Evolutionary conservation across 2,888 invertebrate genomes (phyloP).

Genomic region (Argyra leucocephala): DNA sequence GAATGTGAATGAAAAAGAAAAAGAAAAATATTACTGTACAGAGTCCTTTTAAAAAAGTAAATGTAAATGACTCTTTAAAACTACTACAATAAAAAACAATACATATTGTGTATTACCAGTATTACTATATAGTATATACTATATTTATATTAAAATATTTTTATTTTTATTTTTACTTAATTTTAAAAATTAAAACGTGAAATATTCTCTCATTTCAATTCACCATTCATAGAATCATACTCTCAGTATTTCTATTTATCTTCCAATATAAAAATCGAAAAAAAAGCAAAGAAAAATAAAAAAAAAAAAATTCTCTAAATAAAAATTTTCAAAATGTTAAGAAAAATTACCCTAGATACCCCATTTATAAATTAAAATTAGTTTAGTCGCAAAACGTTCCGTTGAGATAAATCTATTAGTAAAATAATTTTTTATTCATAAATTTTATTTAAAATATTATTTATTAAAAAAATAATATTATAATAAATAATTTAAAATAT

Average conservation of each 20-base stretch:
- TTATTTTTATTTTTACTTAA: neutral
- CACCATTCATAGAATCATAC: neutral
- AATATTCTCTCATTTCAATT: neutral
- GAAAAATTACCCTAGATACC: conserved; percentile 1
- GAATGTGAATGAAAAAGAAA: no score
- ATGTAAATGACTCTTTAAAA: no score
- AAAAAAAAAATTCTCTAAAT: neutral
- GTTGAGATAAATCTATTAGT: neutral
- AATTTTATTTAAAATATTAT: neutral
- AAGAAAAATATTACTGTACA: no score
- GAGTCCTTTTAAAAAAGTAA: no score
- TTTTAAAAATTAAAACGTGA: neutral
- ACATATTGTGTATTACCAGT: no score
- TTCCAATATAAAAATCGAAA: neutral
- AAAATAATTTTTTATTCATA: neutral
- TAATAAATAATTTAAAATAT: neutral
- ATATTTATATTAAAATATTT: no score
- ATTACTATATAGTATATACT: no score
- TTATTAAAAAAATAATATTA: neutral
- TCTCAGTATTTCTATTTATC: neutral
- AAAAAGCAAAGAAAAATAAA: neutral
- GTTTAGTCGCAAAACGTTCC: conserved; percentile 2
- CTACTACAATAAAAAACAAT: no score
- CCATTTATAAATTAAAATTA: neutral
- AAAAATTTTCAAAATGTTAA: neutral